A percentile compares a stretch with the other conserved stretches of the same genome.
phyloP scores from a whole-genome alignment of 2,797 vertebrate genomes.

The Tangara arthus region DNA sequence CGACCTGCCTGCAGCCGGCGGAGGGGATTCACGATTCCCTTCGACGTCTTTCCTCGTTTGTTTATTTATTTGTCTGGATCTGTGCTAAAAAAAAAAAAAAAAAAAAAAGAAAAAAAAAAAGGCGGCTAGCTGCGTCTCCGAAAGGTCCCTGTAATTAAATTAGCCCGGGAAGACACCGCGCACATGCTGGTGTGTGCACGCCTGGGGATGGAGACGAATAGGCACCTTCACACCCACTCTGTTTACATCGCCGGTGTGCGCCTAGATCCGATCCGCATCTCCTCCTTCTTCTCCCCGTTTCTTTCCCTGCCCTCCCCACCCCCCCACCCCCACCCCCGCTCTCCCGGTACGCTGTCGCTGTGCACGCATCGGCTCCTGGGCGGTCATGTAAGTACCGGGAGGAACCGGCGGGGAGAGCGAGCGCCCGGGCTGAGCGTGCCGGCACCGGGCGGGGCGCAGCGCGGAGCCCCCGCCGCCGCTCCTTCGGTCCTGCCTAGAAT shows the following conservation, averaged over 20 bases:
- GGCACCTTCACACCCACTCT: neutral
- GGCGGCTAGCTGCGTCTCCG: neutral
- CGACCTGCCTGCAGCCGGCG: neutral
- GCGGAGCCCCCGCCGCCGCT: neutral
- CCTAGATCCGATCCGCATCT: neutral
- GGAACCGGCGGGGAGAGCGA: neutral
- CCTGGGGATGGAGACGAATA: neutral
- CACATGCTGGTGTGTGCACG: neutral
- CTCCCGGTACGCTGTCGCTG: neutral
- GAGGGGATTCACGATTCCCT: neutral
- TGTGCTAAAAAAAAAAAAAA: neutral
- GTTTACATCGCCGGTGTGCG: neutral
- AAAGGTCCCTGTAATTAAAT: neutral
- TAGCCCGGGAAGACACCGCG: neutral
- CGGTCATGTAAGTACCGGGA: conserved; percentile 49
- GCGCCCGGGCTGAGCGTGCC: neutral
- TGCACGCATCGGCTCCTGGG: neutral
- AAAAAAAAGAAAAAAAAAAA: neutral
- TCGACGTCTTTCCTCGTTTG: neutral
- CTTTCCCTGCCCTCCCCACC: neutral
- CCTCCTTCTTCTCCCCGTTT: neutral
- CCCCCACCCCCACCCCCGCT: fast-evolving
- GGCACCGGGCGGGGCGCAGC: neutral
- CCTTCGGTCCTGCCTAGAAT: neutral
- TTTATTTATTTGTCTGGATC: neutral